These are phyloP conservation scores for Phalloptychus januarius DNA, from an alignment of 2,797 vertebrate species.

Conservation along the genomic window DNA sequence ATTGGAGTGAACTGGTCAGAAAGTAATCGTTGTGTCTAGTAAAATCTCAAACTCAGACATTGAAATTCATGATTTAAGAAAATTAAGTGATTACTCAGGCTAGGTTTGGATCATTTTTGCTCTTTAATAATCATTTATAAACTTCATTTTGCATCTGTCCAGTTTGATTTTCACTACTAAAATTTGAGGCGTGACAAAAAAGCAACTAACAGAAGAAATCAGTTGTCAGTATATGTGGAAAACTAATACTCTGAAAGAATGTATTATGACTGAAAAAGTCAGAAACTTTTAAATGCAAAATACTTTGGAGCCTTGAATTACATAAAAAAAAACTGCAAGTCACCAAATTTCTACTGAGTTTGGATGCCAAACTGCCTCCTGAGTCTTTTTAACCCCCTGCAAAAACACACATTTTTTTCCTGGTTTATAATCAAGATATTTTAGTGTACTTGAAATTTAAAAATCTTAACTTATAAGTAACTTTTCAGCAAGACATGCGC, in stretches of 20 bases:
- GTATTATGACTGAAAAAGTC: too few relatives aligned
- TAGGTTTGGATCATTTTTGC: background rate
- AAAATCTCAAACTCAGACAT: background rate
- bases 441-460: too few relatives aligned
- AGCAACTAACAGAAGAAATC: background rate
- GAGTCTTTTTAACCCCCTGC: background rate
- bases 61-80: background rate
- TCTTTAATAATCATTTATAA: background rate
- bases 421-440: too few relatives aligned
- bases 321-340: background rate
- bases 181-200: background rate
- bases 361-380: background rate
- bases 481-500: too few relatives aligned
- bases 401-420: too few relatives aligned
- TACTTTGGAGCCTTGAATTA: background rate
- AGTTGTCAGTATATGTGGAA: background rate
- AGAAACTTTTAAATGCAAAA: background rate
- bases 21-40: background rate
- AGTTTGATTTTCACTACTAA: background rate
- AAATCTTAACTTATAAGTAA: too few relatives aligned
- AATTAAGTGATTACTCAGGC: background rate
- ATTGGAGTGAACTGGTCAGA: background rate
- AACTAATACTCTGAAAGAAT: background rate
- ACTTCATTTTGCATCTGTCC: background rate
- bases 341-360: background rate